Percentiles rank a stretch among this genome's conserved stretches.
Conservation (phyloP, 2,888 invertebrate species). For the Eledone cirrhosa region DNA sequence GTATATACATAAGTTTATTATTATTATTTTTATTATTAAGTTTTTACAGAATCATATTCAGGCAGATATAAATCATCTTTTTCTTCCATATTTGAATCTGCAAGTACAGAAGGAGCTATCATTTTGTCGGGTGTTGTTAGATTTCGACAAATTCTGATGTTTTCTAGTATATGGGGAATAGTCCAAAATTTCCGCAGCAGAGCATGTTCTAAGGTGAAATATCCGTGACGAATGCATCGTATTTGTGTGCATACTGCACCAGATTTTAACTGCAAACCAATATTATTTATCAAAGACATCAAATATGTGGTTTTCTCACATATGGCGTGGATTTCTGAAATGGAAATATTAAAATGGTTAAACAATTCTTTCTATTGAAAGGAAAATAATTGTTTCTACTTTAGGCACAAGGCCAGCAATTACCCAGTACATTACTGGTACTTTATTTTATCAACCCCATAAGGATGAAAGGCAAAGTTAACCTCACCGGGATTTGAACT, state of each 20-base stretch:
- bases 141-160: slow-evolving; percentile 47
- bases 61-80: too few relatives aligned
- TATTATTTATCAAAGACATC: slow-evolving; percentile 80
- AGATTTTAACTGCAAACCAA: slow-evolving; percentile 82
- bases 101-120: slow-evolving; percentile 30
- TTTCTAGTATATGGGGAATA: slow-evolving; percentile 47
- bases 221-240: slow-evolving; percentile 83
- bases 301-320: slow-evolving; percentile 81
- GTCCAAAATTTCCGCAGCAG: slow-evolving; percentile 80
- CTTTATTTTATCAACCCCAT: too few relatives aligned
- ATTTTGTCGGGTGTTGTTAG: slow-evolving; percentile 41
- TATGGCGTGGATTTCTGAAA: slow-evolving; percentile 83
- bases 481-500: too few relatives aligned
- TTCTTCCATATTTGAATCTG: background rate
- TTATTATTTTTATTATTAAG: too few relatives aligned
- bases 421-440: too few relatives aligned
- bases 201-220: slow-evolving; percentile 80
- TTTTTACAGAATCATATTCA: too few relatives aligned
- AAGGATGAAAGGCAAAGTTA: too few relatives aligned
- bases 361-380: background rate
- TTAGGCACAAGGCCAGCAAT: too few relatives aligned
- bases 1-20: too few relatives aligned
- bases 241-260: slow-evolving; percentile 83
- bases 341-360: slow-evolving; percentile 29
- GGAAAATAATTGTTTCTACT: background rate